phyloP scores from a whole-genome alignment of 2,888 invertebrate genomes.

The Serrognathus titanus region DNA sequence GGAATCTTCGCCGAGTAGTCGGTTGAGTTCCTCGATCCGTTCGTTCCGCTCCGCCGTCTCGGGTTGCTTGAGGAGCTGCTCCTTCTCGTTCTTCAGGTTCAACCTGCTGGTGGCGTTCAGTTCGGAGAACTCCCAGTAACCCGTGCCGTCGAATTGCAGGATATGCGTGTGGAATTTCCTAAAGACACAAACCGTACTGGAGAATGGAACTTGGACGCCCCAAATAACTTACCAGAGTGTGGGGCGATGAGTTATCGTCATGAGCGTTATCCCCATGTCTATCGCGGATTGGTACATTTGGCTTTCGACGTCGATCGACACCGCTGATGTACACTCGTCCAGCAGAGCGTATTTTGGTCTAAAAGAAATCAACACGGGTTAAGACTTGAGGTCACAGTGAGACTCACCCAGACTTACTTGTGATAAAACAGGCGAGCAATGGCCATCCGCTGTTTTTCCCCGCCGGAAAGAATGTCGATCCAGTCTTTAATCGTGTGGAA shows the following conservation, averaged over 20 bases:
- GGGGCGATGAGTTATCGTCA: constrained; percentile 96
- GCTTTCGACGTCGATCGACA: constrained; percentile 89
- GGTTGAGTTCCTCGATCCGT: constrained; percentile 42
- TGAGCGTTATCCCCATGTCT: constrained; percentile 84
- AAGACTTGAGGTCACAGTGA: no score
- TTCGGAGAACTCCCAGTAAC: constrained; percentile 74
- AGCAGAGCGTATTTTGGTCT: constrained; percentile 87
- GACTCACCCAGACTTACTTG: constrained; percentile 54
- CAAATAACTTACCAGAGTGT: constrained; percentile 71
- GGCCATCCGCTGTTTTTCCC: constrained; percentile 95
- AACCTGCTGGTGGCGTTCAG: constrained; percentile 41
- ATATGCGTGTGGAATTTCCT: constrained; percentile 97
- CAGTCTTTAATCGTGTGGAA: constrained; percentile 86
- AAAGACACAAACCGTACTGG: constrained; percentile 26
- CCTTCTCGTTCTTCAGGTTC: constrained; percentile 44
- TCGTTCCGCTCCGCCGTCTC: constrained; percentile 33
- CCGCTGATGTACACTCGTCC: constrained; percentile 96
- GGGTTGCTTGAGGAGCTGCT: constrained; percentile 36
- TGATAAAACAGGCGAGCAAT: constrained; percentile 95
- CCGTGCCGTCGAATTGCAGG: constrained; percentile 93
- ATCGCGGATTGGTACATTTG: constrained; percentile 89
- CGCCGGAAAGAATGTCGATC: constrained; percentile 94
- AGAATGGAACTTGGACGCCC: neutral
- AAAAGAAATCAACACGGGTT: constrained; percentile 5
- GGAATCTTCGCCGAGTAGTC: constrained; percentile 42